Evolutionary conservation across 2,888 invertebrate genomes (phyloP).

Genomic region (Drosophila acutilabella): DNA sequence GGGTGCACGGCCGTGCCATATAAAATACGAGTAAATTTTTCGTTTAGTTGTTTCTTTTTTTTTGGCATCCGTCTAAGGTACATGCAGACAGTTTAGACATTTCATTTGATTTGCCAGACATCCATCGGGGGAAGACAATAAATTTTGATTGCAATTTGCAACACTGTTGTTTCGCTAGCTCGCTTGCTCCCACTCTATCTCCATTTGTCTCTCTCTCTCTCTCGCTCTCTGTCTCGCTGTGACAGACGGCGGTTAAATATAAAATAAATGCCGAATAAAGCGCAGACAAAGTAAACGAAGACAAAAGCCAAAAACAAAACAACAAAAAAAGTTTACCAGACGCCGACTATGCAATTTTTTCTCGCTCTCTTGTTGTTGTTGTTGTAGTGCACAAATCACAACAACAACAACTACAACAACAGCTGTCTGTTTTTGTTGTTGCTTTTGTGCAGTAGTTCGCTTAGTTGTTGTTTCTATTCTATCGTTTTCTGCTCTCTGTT

Average conservation of each 20-base stretch:
- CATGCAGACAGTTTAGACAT: slow-evolving; percentile 57
- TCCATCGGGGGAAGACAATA: slow-evolving; percentile 66
- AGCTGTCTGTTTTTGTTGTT: slow-evolving; percentile 33
- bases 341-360: slow-evolving; percentile 62
- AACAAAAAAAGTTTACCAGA: slow-evolving; percentile 44
- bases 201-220: background rate
- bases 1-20: slow-evolving; percentile 58
- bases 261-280: slow-evolving; percentile 55
- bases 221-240: background rate
- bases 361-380: slow-evolving; percentile 21
- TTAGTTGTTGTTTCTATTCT: slow-evolving; percentile 27
- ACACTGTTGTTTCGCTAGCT: slow-evolving; percentile 41
- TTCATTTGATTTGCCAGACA: slow-evolving; percentile 65
- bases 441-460: slow-evolving; percentile 23
- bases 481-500: slow-evolving; percentile 12
- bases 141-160: slow-evolving; percentile 71
- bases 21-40: slow-evolving; percentile 41
- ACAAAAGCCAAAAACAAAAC: slow-evolving; percentile 41
- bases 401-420: slow-evolving; percentile 26
- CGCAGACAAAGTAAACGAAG: slow-evolving; percentile 48
- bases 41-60: slow-evolving; percentile 6
- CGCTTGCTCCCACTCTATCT: background rate
- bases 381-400: slow-evolving; percentile 31
- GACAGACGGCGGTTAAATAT: slow-evolving; percentile 38
- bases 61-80: slow-evolving; percentile 26